Conservation (phyloP, 2,797 vertebrate species). For the Clamator glandarius region DNA sequence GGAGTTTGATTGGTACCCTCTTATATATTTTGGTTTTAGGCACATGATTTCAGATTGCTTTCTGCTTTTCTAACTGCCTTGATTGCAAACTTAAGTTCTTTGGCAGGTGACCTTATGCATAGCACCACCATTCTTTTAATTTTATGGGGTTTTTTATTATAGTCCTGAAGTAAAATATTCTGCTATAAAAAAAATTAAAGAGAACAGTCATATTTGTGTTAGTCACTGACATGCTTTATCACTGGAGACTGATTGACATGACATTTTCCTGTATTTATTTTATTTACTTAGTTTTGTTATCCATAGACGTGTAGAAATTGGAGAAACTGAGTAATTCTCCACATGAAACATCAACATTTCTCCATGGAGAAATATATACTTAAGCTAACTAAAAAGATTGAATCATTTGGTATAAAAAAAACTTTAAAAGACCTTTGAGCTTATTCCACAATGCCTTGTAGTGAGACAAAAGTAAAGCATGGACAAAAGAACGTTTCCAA, state of each 20-base stretch:
- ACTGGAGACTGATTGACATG: background rate
- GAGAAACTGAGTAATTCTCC: background rate
- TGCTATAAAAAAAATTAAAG: background rate
- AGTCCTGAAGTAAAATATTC: background rate
- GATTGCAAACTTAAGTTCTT: background rate
- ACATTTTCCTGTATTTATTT: background rate
- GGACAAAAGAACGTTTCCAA: background rate
- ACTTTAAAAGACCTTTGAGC: background rate
- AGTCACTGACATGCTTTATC: background rate
- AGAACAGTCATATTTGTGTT: background rate
- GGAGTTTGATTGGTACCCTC: background rate
- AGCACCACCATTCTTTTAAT: background rate
- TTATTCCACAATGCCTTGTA: background rate
- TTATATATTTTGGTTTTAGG: background rate
- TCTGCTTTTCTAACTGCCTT: background rate
- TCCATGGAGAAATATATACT: background rate
- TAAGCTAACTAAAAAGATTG: background rate
- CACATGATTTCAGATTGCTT: background rate
- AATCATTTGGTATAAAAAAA: background rate
- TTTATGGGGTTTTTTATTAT: background rate
- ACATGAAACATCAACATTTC: background rate
- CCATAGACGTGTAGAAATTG: background rate
- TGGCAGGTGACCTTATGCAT: background rate
- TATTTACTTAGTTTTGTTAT: background rate
- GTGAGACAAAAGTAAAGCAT: background rate